Conservation (phyloP, 2,888 invertebrate species). For the Tuberolachnus salignus region DNA sequence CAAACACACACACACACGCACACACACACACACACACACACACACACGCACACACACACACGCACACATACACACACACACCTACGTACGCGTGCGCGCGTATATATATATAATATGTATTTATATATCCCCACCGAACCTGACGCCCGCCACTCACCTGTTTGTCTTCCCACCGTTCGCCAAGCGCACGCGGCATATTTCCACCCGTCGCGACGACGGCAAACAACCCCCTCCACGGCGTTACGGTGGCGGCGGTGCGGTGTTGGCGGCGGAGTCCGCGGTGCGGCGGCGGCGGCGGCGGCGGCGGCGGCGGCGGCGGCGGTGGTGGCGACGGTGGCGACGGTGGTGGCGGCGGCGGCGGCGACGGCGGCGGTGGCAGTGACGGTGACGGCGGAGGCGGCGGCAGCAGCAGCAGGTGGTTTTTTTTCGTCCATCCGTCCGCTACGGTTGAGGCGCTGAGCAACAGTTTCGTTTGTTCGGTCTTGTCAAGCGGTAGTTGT, state of each 20-base stretch:
- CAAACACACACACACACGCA: no score
- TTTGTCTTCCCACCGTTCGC: slow-evolving; percentile 3
- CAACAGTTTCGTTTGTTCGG: slow-evolving; percentile 51
- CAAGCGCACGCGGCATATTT: not conserved
- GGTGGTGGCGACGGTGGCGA: slow-evolving; percentile 30
- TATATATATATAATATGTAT: no score
- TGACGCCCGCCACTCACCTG: slow-evolving; percentile 38
- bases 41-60: no score
- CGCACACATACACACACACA: no score
- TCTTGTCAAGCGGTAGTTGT: not conserved
- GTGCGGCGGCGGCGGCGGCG: not conserved
- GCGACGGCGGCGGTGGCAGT: not conserved
- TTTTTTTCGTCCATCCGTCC: slow-evolving; percentile 33
- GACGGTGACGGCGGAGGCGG: slow-evolving; percentile 36
- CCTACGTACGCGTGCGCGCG: no score
- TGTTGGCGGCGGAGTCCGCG: not conserved
- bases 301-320: not conserved
- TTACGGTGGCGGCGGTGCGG: not conserved
- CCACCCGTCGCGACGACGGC: slow-evolving; percentile 30
- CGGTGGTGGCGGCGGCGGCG: slow-evolving; percentile 2
- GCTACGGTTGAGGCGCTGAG: slow-evolving; percentile 17
- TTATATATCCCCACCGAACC: slow-evolving; percentile 20
- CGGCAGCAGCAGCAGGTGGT: slow-evolving; percentile 49
- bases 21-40: no score
- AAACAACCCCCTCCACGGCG: slow-evolving; percentile 48